Base-by-base conservation (phyloP, 2,113 vertebrate species). In the Pelvicachromis taeniatus region DNA sequence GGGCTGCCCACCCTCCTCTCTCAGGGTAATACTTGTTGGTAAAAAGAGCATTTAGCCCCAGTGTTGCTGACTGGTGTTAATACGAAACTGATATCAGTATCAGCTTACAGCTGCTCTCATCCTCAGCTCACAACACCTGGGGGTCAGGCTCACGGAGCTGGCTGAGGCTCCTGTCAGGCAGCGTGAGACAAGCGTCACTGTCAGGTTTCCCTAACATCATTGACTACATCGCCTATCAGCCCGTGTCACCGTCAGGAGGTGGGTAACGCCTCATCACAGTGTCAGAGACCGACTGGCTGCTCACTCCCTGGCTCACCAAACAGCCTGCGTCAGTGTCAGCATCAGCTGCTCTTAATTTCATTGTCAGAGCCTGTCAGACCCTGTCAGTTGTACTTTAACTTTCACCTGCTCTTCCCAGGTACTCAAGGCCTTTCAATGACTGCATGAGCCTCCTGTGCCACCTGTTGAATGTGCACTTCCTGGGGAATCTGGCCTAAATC, bases 251-350 rank as follows among this genome's bases (percentile, higher is more conserved):
- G 97, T 94, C 99, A 99, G 81, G 98, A 95, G 90, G 97, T 96
- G 26, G 98, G 97, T 48, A 98, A 95, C 19, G 86, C 95, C 92
- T 95, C 97, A 0, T 91, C 87, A 89, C 98, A 99, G 91, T 96
- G 98, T 98, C 99, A 99, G 92, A 96, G 95, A 91, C 95, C 93
- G 13, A 95, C 91, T 1, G 91, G 80, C 81, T 96, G 95, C 54
- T 94, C 93, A 31, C 87, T 80, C 14, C 89, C 86, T 50, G 95
- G 92, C 10, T 95, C 95, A 85, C 95, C 96, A 75, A 98, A 89
- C 95, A 99, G 95, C 94, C 96, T 97, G 85, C 98, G 97, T 85
- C 99, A 99, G 90, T 99, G 97, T 94, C 99, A 99, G 94, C 97
- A 98, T 96, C 99, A 99, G 95, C 96, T 98, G 86, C 94, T 89